Base-by-base conservation (phyloP, 2,113 vertebrate species). In the Corynorhinus townsendii region DNA sequence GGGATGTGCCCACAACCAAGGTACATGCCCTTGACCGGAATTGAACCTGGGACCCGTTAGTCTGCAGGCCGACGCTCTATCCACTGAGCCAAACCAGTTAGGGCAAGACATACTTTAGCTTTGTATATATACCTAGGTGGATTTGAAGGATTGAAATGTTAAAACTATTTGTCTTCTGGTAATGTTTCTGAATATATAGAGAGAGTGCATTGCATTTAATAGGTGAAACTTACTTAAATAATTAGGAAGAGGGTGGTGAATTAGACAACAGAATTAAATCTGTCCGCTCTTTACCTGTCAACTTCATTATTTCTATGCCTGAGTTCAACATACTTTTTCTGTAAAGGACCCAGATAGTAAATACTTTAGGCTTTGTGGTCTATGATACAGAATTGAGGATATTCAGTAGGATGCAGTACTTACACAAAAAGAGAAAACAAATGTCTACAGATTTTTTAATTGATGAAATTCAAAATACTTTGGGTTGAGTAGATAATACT, bases 331-430 rank as follows among this genome's bases (percentile, higher is more conserved):
- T 26, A 72, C 38, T 77, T 95, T 86, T 80, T 81, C 11, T 95
- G 45, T 93, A 59, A 93, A 87, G 40, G 64, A 79, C 22, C 33
- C 26, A 59, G n/a, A 40, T 64, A 93, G 15, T 93, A 86, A 86
- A 84, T 92, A 93, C 54, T 89, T 94, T 94, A 93, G 66, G 17
- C 38, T 85, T 82, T 94, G 83, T 89, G 71, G 11, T 81, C 38
- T 26, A 72, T 66, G 22, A 90, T 47, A 28, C 71, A 94, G 88
- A 75, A 84, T 75, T 54, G 69, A 96, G 56, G 52, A 28, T 89
- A 43, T 83, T 89, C 22, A 9, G 24, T 75, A 89, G 92, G 40
- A 54, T 79, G 2, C 76, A 86, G n/a, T 89, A 45, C 4, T 91
- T 94, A 64, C 12, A 49, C 68, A 86, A 77, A 92, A 28, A 90